Conservation (phyloP, 2,113 vertebrate genomes). For the Heptranchias perlo region DNA sequence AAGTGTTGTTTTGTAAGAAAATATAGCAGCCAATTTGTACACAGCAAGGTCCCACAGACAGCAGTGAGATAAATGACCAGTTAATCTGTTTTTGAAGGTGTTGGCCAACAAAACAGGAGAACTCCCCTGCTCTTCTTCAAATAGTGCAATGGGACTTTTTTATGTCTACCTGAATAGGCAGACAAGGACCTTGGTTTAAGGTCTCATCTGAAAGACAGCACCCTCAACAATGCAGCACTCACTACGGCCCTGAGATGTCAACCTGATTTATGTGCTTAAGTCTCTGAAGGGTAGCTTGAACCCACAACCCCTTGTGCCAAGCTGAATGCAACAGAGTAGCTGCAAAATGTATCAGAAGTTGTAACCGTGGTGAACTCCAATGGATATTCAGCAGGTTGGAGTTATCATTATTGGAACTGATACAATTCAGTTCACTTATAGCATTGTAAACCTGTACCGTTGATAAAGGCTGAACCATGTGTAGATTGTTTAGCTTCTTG, state of each 20-base stretch:
- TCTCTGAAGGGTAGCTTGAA: not conserved
- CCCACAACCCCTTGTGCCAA: not conserved
- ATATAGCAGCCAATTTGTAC: not conserved
- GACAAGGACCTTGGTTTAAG: too few species aligned
- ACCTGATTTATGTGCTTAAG: not conserved
- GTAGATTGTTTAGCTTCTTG: too few species aligned
- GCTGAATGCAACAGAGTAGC: not conserved
- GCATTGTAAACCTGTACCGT: not conserved
- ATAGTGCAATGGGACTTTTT: not conserved
- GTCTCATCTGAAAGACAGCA: not conserved
- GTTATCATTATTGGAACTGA: not conserved
- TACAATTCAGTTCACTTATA: not conserved
- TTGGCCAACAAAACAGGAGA: not conserved
- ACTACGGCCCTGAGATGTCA: not conserved
- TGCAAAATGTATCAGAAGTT: not conserved
- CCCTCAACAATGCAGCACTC: not conserved
- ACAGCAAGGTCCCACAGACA: not conserved
- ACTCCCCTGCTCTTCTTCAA: not conserved
- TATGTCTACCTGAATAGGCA: not conserved
- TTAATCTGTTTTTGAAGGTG: not conserved
- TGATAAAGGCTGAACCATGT: not conserved
- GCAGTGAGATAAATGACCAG: not conserved
- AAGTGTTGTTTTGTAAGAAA: not conserved
- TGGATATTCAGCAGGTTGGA: not conserved
- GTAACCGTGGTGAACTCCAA: not conserved